phyloP scores from a whole-genome alignment of 2,797 vertebrate genomes.

The Macropodus opercularis region DNA sequence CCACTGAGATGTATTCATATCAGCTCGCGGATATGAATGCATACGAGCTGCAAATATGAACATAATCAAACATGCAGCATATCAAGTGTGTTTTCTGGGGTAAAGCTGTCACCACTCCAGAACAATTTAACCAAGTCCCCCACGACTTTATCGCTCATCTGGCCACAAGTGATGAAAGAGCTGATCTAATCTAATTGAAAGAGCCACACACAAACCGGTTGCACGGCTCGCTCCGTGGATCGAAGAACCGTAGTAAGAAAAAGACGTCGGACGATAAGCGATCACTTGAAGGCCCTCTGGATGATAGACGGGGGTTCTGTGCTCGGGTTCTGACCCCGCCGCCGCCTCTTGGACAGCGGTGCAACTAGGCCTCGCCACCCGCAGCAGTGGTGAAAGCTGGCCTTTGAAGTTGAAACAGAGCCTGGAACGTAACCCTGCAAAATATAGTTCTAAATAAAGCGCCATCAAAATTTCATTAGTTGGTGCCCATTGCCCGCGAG shows the following conservation, averaged over 20 bases:
- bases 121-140: conserved; percentile 20
- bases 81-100: conserved; percentile 34
- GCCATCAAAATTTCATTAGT: conserved; percentile 79
- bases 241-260: conserved; percentile 45
- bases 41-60: conserved; percentile 7
- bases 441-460: conserved; percentile 79
- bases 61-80: conserved; percentile 16
- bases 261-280: conserved; percentile 51
- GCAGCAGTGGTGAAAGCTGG: conserved; percentile 67
- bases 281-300: conserved; percentile 52
- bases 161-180: conserved; percentile 52
- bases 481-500: conserved; percentile 43
- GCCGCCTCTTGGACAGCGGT: conserved; percentile 35
- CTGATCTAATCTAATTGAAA: conserved; percentile 67
- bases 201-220: conserved; percentile 39
- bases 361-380: conserved; percentile 35
- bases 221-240: conserved; percentile 52
- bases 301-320: background rate
- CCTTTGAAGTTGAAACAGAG: conserved; percentile 79
- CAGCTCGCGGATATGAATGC: background rate
- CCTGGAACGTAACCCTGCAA: conserved; percentile 77
- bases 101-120: conserved; percentile 27
- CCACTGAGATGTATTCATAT: conserved; percentile 7
- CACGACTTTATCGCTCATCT: conserved; percentile 28
- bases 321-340: too few species aligned